Conservation (phyloP, 2,797 vertebrate genomes). For the Pseudomugil gertrudae region DNA sequence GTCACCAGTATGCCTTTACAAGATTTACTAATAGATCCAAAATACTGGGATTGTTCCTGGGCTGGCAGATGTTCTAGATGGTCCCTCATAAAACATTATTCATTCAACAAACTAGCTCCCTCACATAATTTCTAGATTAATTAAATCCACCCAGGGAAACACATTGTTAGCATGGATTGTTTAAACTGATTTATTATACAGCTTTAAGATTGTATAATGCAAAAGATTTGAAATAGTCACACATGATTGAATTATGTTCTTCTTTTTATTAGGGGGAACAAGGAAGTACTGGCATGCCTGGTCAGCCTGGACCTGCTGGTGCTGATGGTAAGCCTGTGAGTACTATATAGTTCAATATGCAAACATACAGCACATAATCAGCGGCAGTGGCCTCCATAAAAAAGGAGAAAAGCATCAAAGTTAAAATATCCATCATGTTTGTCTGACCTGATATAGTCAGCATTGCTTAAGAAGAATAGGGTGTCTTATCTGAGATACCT, state of each 20-base stretch:
- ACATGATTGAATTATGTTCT: constrained; percentile 14
- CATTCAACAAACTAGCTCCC: constrained; percentile 27
- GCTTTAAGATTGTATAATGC: constrained; percentile 4
- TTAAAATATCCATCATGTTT: neutral
- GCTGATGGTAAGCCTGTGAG: constrained; percentile 99
- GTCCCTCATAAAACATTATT: constrained; percentile 39
- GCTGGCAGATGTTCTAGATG: constrained; percentile 62
- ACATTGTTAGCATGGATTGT: constrained; percentile 24
- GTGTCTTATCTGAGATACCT: constrained; percentile 34
- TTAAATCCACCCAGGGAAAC: constrained; percentile 33
- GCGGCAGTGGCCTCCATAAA: constrained; percentile 29
- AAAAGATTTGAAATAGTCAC: constrained; percentile 7
- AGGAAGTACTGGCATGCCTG: constrained; percentile 85
- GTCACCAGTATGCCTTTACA: constrained; percentile 62
- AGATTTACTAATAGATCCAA: constrained; percentile 60
- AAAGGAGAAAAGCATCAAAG: neutral
- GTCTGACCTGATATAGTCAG: constrained; percentile 34
- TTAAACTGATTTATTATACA: constrained; percentile 9
- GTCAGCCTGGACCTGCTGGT: constrained; percentile 92
- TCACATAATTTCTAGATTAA: constrained; percentile 37
- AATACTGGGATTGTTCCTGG: constrained; percentile 54
- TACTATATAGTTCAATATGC: constrained; percentile 95
- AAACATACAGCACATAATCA: constrained; percentile 68
- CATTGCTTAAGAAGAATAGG: constrained; percentile 25
- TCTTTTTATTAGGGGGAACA: constrained; percentile 85